Percentiles rank a stretch among this genome's conserved stretches.
phyloP scores from a whole-genome alignment of 2,888 invertebrate genomes.

The Hofmannophila pseudospretella region DNA sequence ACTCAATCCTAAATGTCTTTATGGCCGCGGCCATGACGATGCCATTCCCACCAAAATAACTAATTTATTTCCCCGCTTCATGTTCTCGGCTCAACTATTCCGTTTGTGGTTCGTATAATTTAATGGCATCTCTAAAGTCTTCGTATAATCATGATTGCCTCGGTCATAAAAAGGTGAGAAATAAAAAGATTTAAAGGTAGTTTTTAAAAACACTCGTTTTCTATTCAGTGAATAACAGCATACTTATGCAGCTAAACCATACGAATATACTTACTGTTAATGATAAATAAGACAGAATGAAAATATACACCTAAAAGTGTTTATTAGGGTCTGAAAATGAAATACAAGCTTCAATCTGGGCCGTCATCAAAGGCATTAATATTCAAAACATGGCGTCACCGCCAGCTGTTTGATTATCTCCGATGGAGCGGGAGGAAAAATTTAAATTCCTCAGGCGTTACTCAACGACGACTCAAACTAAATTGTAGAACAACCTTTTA shows the following conservation, averaged over 20 bases:
- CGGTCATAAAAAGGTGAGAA: constrained; percentile 1
- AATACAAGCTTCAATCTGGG: constrained; percentile 26
- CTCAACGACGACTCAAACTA: constrained; percentile 31
- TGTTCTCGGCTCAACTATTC: constrained; percentile 31
- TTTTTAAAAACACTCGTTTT: background rate
- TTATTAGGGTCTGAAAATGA: constrained; percentile 9
- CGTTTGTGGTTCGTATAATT: constrained; percentile 21
- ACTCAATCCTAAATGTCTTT: constrained; percentile 55
- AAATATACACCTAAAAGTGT: constrained; percentile 5
- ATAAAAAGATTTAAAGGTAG: background rate
- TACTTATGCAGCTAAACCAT: too few relatives aligned
- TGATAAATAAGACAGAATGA: background rate
- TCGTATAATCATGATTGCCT: background rate
- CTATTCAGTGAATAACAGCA: background rate
- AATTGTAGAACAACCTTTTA: constrained; percentile 39
- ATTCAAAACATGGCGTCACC: constrained; percentile 49
- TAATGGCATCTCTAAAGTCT: constrained; percentile 7
- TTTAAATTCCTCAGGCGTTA: constrained; percentile 50
- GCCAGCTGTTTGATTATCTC: constrained; percentile 59
- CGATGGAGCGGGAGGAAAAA: constrained; percentile 41
- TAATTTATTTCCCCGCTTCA: constrained; percentile 45
- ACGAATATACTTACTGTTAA: background rate
- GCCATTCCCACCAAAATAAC: constrained; percentile 49
- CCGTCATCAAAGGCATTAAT: constrained; percentile 47
- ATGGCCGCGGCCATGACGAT: constrained; percentile 43